Conservation (phyloP, 2,797 vertebrate genomes). For the Falco naumanni region DNA sequence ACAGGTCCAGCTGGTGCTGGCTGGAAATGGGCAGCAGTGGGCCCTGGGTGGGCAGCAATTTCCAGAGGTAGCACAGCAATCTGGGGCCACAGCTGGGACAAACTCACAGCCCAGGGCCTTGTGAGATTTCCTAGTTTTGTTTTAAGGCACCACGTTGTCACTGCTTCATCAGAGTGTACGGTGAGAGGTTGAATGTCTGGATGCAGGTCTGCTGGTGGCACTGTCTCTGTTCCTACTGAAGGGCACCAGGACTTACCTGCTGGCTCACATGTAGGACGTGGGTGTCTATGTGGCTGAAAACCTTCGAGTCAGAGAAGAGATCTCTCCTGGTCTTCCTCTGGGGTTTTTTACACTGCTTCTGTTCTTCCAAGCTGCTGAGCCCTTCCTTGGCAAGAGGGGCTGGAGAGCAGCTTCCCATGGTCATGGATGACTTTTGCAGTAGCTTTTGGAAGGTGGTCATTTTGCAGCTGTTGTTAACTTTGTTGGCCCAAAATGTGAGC, state of each 20-base stretch:
- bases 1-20: not conserved
- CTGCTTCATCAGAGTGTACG: not conserved
- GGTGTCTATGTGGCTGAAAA: not conserved
- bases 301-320: not conserved
- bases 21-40: not conserved
- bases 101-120: not conserved
- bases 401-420: not conserved
- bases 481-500: not conserved
- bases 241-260: not conserved
- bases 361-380: not conserved
- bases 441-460: not conserved
- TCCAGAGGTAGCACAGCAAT: not conserved
- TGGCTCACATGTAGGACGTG: not conserved
- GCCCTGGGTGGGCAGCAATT: not conserved
- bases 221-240: not conserved
- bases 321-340: not conserved
- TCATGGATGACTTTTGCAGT: accelerated
- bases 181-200: not conserved
- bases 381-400: not conserved
- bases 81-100: not conserved
- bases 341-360: not conserved
- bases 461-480: not conserved
- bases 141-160: not conserved
- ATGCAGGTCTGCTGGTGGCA: not conserved
- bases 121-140: not conserved